Percentiles rank a stretch among this genome's conserved stretches.
These are phyloP conservation scores for Chloromyia formosa DNA, from an alignment of 2,888 invertebrate genomes.

Conservation along the genomic window DNA sequence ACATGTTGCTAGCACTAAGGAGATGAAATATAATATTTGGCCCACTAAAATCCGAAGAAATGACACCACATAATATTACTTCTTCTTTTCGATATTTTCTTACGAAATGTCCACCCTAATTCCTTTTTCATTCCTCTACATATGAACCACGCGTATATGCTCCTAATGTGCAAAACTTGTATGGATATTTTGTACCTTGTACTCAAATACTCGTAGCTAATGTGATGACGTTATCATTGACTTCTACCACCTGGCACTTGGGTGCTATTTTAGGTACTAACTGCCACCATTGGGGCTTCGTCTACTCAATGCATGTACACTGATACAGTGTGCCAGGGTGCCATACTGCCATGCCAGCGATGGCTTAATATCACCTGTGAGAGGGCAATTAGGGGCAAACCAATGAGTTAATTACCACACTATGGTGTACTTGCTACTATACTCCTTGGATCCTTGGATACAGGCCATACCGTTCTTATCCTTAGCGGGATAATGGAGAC, in stretches of 20 bases:
- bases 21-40: no score
- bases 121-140: background rate
- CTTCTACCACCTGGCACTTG: slow-evolving; percentile 40
- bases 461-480: no score
- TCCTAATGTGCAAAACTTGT: slow-evolving; percentile 15
- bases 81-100: no score
- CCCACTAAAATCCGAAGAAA: no score
- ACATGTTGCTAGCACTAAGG: no score
- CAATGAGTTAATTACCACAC: slow-evolving; percentile 39
- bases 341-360: slow-evolving; percentile 22
- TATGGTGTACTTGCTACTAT: background rate
- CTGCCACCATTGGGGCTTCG: background rate
- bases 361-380: slow-evolving; percentile 42
- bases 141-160: background rate
- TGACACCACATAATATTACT: no score
- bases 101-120: no score
- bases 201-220: slow-evolving; percentile 17
- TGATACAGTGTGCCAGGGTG: slow-evolving; percentile 2
- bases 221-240: slow-evolving; percentile 40
- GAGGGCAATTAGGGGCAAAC: slow-evolving; percentile 40
- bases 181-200: slow-evolving; percentile 33
- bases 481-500: background rate
- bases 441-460: background rate
- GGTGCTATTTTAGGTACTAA: slow-evolving; percentile 34
- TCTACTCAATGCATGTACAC: background rate